phyloP scores from a whole-genome alignment of 2,113 vertebrate species.

The Oreochromis niloticus region DNA sequence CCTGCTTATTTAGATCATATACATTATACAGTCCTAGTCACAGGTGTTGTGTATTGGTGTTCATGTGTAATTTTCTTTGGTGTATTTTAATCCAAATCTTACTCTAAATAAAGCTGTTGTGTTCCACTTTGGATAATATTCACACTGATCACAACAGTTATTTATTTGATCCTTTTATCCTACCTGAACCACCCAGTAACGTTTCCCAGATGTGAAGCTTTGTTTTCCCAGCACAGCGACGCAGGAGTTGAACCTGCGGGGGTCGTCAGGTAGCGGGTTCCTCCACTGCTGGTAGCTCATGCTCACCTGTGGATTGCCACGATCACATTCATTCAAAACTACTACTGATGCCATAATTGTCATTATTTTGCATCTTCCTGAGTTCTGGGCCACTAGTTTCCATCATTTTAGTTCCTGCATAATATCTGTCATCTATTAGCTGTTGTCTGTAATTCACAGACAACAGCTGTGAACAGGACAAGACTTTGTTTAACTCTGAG shows the following conservation, averaged over 20 bases:
- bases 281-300: neutral
- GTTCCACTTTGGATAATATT: neutral
- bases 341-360: neutral
- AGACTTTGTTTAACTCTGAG: neutral
- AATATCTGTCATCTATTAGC: neutral
- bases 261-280: neutral
- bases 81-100: neutral
- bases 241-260: constrained; percentile 36
- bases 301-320: constrained; percentile 5
- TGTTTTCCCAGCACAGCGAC: constrained; percentile 49
- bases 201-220: constrained; percentile 28
- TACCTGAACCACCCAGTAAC: constrained; percentile 55
- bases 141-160: neutral
- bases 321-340: neutral
- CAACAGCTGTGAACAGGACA: neutral
- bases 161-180: neutral
- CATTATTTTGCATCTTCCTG: neutral
- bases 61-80: neutral
- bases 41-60: neutral
- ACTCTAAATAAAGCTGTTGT: neutral
- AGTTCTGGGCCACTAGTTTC: fast-evolving
- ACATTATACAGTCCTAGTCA: neutral
- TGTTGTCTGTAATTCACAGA: neutral
- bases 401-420: fast-evolving
- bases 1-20: fast-evolving